These are phyloP conservation scores for Ferdinandea cuprea DNA, from an alignment of 2,888 invertebrate species.

Conservation along the genomic window DNA sequence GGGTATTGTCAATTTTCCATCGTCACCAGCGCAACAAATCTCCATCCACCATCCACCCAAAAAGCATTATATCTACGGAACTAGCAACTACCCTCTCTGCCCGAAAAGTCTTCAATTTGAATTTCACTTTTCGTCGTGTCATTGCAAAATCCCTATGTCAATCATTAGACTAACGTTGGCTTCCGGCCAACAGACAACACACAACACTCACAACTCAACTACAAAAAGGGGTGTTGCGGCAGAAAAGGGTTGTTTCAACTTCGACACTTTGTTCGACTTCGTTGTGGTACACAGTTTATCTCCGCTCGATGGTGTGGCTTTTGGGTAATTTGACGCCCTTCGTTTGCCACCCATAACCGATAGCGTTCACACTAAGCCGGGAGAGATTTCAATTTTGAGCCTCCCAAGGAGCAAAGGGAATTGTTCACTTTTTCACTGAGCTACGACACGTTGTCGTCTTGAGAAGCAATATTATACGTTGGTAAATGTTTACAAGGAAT, in stretches of 20 bases:
- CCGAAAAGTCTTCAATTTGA: conserved; percentile 55
- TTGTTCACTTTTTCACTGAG: conserved; percentile 66
- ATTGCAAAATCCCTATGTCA: conserved; percentile 68
- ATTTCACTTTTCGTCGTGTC: conserved; percentile 73
- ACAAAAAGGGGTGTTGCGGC: conserved; percentile 30
- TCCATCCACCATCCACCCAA: conserved; percentile 16
- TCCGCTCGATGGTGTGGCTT: conserved; percentile 51
- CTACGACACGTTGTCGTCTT: conserved; percentile 62
- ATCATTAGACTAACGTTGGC: conserved; percentile 69
- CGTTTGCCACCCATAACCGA: conserved; percentile 59
- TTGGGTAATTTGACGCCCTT: conserved; percentile 73
- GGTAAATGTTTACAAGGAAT: conserved; percentile 70
- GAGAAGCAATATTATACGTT: conserved; percentile 45
- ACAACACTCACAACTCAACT: too few species aligned
- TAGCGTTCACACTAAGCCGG: conserved; percentile 67
- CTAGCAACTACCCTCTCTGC: conserved; percentile 34
- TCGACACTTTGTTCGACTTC: too few species aligned
- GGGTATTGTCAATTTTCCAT: conserved; percentile 52
- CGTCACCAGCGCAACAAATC: conserved; percentile 9
- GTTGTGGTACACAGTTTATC: conserved; percentile 63
- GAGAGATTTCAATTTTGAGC: conserved; percentile 65
- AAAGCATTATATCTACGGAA: conserved; percentile 50
- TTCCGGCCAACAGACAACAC: conserved; percentile 54
- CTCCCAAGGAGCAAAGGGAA: conserved; percentile 6
- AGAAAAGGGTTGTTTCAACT: conserved; percentile 51